Evolutionary conservation across 2,113 vertebrate genomes (phyloP).

Genomic region (Nothocercus nigrocapillus): DNA sequence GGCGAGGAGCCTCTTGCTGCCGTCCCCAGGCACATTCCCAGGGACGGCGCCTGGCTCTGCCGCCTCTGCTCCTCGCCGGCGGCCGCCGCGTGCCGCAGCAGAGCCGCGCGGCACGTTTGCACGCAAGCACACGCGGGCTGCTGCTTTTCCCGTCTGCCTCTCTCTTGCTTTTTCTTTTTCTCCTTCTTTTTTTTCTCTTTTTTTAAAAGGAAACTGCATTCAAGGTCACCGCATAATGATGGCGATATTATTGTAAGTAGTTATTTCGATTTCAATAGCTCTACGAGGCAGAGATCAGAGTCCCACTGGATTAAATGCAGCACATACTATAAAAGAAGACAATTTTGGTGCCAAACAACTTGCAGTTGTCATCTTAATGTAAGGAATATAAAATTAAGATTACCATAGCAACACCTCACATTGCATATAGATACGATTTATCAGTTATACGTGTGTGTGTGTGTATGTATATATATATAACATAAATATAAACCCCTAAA

Average conservation of each 20-base stretch:
- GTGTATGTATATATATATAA: not conserved
- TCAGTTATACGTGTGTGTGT: not conserved
- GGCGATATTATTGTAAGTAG: not conserved
- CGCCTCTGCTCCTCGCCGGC: not conserved
- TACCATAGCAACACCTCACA: constrained; percentile 50
- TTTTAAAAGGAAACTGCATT: not conserved
- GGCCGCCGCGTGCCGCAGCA: too few species aligned
- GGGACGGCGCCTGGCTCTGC: not conserved
- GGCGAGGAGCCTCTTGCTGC: not conserved
- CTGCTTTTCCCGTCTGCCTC: not conserved
- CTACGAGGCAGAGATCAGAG: not conserved
- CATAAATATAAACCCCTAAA: constrained; percentile 13
- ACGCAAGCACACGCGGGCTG: not conserved
- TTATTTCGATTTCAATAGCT: constrained; percentile 40
- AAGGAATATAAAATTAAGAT: constrained; percentile 59
- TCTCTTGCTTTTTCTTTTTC: not conserved
- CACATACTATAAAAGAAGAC: constrained; percentile 33
- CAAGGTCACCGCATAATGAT: not conserved
- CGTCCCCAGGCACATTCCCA: fast-evolving
- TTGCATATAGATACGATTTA: not conserved
- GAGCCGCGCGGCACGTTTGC: too few species aligned
- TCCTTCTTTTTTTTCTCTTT: not conserved
- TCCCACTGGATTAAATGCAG: constrained; percentile 22
- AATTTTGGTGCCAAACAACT: constrained; percentile 30
- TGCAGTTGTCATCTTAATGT: not conserved